Evolutionary conservation across 2,888 invertebrate species (phyloP), one percentile per base, ranked within the genome.

Genomic region (Antitype chi): DNA sequence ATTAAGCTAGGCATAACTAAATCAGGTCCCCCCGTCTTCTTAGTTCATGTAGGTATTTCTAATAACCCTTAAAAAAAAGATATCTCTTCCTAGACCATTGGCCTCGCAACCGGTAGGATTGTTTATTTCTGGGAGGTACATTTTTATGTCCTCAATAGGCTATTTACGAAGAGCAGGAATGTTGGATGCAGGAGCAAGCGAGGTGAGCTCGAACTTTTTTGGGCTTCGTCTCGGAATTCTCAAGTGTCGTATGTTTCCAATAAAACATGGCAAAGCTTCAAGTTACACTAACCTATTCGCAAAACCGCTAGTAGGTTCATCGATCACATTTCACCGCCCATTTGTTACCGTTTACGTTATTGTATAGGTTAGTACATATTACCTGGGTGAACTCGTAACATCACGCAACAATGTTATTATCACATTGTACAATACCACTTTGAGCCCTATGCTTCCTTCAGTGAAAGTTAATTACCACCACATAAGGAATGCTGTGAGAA

Each of bases 381-480:
- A 66, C 59, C 80, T n/a, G 23, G 23, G 8, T 63, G 38, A 60
- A 66, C 59, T 62, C 64, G 43, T 67, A 79, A 71, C 64, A 72
- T 28, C 73, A 80, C 52, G 77, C 78, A 80, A 80, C 78, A 66
- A 28, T 9, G 23, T 32, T 59, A 80, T 85, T 87, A 88, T 68
- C 88, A 86, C 87, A 85, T 82, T 87, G 84, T 78, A 76, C 76
- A 82, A 76, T n/a, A 74, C 68, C 59, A 62, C 78, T 77, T 82
- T 74, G 43, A 78, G 85, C 90, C 91, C 92, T 93, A 79, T 71
- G 78, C 80, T 92, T 91, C 87, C 89, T 88, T 77, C 63, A 89
- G 95, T 90, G 95, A 96, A 95, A 95, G 95, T 93, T 91, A 91
- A 92, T 93, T 90, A 91, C 87, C 82, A 81, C 90, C 89, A 76